A percentile compares a stretch with the other conserved stretches of the same genome.
Conservation (phyloP, 2,113 vertebrate species). For the Diphyllodes magnificus region DNA sequence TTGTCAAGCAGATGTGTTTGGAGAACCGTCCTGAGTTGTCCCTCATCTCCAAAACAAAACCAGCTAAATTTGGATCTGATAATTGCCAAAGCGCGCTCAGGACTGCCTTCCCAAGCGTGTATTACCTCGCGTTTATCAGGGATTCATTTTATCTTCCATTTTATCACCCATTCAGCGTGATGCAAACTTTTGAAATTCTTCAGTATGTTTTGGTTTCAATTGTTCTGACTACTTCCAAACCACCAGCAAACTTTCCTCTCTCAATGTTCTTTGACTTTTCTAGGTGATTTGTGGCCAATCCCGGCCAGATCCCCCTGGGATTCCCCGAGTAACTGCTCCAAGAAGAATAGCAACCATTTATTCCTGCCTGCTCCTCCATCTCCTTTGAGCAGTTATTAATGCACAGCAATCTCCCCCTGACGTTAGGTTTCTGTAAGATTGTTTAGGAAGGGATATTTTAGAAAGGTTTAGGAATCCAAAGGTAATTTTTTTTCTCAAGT, state of each 20-base stretch:
- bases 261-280: background rate
- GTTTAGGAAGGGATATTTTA: slow-evolving; percentile 45
- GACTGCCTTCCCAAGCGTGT: background rate
- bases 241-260: background rate
- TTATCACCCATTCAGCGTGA: background rate
- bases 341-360: slow-evolving; percentile 47
- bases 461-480: slow-evolving; percentile 24
- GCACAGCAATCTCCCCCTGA: background rate
- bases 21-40: background rate
- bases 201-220: background rate
- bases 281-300: slow-evolving; percentile 28
- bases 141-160: background rate
- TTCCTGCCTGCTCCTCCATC: slow-evolving; percentile 20
- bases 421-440: background rate
- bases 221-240: background rate
- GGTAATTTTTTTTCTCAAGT: slow-evolving; percentile 11
- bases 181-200: background rate
- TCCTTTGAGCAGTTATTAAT: slow-evolving; percentile 32
- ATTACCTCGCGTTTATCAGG: background rate
- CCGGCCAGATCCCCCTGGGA: background rate
- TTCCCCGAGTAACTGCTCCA: background rate
- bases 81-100: background rate
- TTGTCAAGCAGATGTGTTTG: background rate
- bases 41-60: background rate
- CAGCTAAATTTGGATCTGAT: background rate